Evolutionary conservation across 2,797 vertebrate species (phyloP), one percentile per base, ranked within the genome.

Genomic region (Mastacembelus armatus): DNA sequence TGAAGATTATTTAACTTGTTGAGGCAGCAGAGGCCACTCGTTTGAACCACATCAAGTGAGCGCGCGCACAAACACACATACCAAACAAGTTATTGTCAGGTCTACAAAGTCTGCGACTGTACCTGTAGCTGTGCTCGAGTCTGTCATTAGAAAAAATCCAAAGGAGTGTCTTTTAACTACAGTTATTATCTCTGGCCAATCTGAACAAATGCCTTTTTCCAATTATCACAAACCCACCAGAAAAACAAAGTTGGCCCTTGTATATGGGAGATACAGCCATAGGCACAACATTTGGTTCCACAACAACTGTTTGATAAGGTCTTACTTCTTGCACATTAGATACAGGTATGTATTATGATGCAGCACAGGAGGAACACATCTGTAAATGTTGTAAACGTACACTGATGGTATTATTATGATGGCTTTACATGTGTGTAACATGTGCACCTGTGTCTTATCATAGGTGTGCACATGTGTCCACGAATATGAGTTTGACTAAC

Each of bases 11-110:
- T 91, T 81, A 81, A 88, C 85, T 86, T 92, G 90, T 92, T 91
- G 88, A 89, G 87, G 91, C 89, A 90, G 79, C 78, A 80, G 85
- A 89, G 82, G 78, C 74, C 81, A 79, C 72, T 87, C 60, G 62
- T 89, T 91, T 87, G 89, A 90, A 91, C 87, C 90, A 81, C 80
- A 89, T 88, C 83, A 88, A 86, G 81, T 73, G 68, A 79, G 74
- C 44, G 33, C 19, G 30, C 71, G 47, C 76, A 71, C 52, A 66
- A 62, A 59, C 45, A 55, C 43, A 38, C 35, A 57, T 45, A 50
- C 48, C 9, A 8, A 69, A 57, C 51, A 66, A 75, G 84, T 59
- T 55, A 66, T 58, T 76, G 69, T 73, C 69, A 74, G 40, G 43
- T 65, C 68, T 64, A 43, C 67, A 67, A 54, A 63, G 51, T 63